Base-by-base conservation (phyloP, 2,888 invertebrate species). In the Volucella inflata region DNA sequence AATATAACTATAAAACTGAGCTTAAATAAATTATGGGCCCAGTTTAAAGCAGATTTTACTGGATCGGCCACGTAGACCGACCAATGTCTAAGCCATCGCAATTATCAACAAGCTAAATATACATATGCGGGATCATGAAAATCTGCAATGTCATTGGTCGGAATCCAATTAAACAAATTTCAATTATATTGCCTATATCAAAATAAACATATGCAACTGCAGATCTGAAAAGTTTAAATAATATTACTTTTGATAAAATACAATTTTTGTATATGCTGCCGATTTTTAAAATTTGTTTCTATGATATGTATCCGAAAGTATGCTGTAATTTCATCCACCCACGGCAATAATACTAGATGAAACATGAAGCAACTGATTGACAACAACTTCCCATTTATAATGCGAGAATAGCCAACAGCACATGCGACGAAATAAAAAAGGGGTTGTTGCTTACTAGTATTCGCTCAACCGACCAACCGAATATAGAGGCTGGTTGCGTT, bases 401-500 rank as follows among this genome's bases (percentile, higher is more conserved):
- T 46, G 42, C 44, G 44, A 44, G 36, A 51, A 14, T 60, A 42
- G 50, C 50, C 59, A 70, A 70, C 38, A 55, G 42, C 57, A 57
- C 48, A 70, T 68, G 14, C 50, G 10, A 42, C 11, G 44, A n/a
- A 12, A 17, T 21, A 9, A 30, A 51, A 68, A 48, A 46, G 60
- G 55, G 68, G 30, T 30, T 30, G 30, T 79, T 50, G 40, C 64
- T 64, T 50, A 8, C 36, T 14, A 6, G 30, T 67, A 64, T 16
- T 40, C 30, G 17, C 42, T 67, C 38, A 50, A 50, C n/a, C 59
- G 38, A 55, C 72, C 55, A 68, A 80, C 68, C 50, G 62, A 55
- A 62, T 42, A 53, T 62, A 46, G 40, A 67, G 42, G 60, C 74
- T 68, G 62, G 57, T 62, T 42, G 50, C 51, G 55, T 14, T 44